Conservation (phyloP, 2,888 invertebrate genomes). For the Epiblema foenella region DNA sequence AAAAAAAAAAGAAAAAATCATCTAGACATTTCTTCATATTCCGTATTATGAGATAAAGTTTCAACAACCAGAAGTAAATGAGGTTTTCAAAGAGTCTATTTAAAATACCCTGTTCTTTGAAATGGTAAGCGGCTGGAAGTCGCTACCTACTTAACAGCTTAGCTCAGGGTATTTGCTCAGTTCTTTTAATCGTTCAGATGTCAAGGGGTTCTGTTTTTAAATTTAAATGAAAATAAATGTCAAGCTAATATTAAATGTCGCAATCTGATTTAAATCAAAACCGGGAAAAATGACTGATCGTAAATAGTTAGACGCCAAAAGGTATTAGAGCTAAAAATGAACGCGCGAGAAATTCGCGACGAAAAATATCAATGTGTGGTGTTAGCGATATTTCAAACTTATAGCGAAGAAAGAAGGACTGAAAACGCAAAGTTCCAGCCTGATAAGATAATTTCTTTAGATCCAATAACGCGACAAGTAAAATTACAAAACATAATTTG, state of each 20-base stretch:
- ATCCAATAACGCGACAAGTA: background rate
- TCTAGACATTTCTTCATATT: background rate
- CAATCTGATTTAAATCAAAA: background rate
- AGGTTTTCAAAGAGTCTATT: slow-evolving; percentile 3
- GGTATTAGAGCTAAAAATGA: too few species aligned
- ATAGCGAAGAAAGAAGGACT: too few species aligned
- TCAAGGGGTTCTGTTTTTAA: slow-evolving; percentile 17
- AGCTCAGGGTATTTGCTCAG: slow-evolving; percentile 47
- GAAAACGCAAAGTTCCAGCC: background rate
- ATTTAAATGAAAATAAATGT: background rate
- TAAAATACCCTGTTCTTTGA: slow-evolving; percentile 10
- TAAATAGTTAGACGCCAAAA: too few species aligned
- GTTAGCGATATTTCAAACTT: too few species aligned
- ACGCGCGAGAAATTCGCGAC: too few species aligned
- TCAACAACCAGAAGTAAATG: slow-evolving; percentile 1
- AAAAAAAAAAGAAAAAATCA: background rate
- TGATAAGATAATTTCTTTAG: slow-evolving; percentile 3
- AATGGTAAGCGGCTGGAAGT: slow-evolving; percentile 18
- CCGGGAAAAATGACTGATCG: too few species aligned
- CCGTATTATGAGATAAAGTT: background rate
- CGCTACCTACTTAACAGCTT: slow-evolving; percentile 46
- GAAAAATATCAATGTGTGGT: too few species aligned
- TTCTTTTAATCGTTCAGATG: slow-evolving; percentile 44
- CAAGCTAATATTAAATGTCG: too few species aligned
- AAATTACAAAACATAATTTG: background rate